phyloP scores from a whole-genome alignment of 1,140 invertebrate species.

The Drosophila santomea region DNA sequence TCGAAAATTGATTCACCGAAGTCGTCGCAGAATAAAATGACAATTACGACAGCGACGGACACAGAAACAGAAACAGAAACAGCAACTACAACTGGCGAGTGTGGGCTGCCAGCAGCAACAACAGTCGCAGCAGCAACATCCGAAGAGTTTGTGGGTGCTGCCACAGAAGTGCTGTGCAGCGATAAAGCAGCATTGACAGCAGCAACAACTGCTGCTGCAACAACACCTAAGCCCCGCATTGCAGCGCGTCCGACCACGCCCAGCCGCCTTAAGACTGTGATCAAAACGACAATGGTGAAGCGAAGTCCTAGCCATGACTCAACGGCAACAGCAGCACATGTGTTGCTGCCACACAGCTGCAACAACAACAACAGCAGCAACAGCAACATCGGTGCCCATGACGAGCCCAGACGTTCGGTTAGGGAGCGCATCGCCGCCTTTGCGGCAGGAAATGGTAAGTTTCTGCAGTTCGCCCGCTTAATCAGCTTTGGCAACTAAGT shows the following conservation, averaged over 20 bases:
- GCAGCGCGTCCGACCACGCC: slow-evolving; percentile 79
- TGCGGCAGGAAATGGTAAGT: slow-evolving; percentile 84
- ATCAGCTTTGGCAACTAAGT: slow-evolving; percentile 74
- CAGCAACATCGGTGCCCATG: slow-evolving; percentile 38
- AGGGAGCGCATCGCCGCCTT: slow-evolving; percentile 83
- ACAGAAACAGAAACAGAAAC: slow-evolving; percentile 49
- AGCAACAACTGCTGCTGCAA: slow-evolving; percentile 33
- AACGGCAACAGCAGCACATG: slow-evolving; percentile 62
- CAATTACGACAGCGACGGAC: slow-evolving; percentile 75
- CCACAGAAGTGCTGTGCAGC: slow-evolving; percentile 77
- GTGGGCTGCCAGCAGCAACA: slow-evolving; percentile 55
- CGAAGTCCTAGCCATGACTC: slow-evolving; percentile 84
- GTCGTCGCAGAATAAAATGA: slow-evolving; percentile 81
- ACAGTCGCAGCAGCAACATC: slow-evolving; percentile 33
- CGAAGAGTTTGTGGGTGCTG: slow-evolving; percentile 74
- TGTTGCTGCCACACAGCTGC: slow-evolving; percentile 65
- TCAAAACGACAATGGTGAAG: slow-evolving; percentile 84
- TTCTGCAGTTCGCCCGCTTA: slow-evolving; percentile 44
- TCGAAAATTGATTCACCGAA: slow-evolving; percentile 78
- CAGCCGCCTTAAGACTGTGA: slow-evolving; percentile 84
- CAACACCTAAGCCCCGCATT: slow-evolving; percentile 71
- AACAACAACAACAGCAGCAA: slow-evolving; percentile 43
- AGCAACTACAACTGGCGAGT: slow-evolving; percentile 43
- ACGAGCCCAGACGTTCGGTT: slow-evolving; percentile 77
- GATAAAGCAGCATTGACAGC: slow-evolving; percentile 78